Percentiles rank a stretch among this genome's conserved stretches.
phyloP scores from a whole-genome alignment of 2,888 invertebrate genomes.

The Tuberolachnus salignus region DNA sequence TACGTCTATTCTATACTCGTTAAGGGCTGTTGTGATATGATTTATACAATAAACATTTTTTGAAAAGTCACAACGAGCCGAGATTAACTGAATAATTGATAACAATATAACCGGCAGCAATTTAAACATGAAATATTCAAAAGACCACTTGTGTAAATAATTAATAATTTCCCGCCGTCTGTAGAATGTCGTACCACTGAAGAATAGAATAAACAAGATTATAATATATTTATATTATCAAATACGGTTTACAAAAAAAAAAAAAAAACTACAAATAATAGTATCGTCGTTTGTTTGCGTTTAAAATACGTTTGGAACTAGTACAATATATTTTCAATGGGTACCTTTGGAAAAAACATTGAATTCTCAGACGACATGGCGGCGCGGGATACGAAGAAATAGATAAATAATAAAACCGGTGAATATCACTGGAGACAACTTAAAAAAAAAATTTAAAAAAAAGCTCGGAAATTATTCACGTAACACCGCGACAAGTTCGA shows the following conservation, averaged over 20 bases:
- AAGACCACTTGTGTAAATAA: neutral
- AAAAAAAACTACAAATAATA: too few relatives aligned
- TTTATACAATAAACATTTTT: neutral
- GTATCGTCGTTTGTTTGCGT: too few relatives aligned
- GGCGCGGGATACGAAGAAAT: neutral
- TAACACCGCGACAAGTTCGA: conserved; percentile 1
- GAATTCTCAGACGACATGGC: conserved; percentile 13
- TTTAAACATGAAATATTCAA: neutral
- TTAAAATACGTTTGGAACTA: too few relatives aligned
- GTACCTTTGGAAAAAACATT: conserved; percentile 28
- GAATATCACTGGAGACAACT: too few relatives aligned
- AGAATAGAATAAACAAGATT: neutral
- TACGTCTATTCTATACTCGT: conserved; percentile 41
- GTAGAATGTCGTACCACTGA: neutral
- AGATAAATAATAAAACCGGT: neutral
- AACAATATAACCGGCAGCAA: neutral
- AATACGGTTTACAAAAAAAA: too few relatives aligned
- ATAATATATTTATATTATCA: too few relatives aligned
- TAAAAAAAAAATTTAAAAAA: too few relatives aligned
- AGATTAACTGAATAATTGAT: neutral
- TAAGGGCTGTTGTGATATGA: conserved; percentile 38
- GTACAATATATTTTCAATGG: neutral
- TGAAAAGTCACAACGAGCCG: neutral
- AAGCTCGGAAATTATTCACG: neutral
- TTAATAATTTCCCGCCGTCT: neutral